Percentiles rank a stretch among this genome's conserved stretches.
phyloP scores from a whole-genome alignment of 1,140 invertebrate species.

The Lepidostoma basale region DNA sequence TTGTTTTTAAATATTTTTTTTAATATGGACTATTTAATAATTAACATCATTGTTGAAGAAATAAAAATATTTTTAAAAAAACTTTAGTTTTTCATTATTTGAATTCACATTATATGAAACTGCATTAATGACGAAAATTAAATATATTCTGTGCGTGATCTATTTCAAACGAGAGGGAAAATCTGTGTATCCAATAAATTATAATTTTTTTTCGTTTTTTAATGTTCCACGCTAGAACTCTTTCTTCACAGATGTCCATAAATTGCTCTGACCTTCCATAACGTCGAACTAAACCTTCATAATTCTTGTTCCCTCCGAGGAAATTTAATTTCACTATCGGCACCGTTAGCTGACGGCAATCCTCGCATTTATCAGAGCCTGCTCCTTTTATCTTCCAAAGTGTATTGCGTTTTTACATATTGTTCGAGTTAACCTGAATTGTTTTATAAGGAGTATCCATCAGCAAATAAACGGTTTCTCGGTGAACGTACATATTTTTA shows the following conservation, averaged over 20 bases:
- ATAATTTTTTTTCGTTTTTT: neutral
- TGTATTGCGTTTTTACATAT: neutral
- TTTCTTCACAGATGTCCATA: neutral
- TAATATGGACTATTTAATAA: too few relatives aligned
- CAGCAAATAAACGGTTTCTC: too few relatives aligned
- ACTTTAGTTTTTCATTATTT: too few relatives aligned
- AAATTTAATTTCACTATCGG: constrained; percentile 18
- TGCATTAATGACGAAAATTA: neutral
- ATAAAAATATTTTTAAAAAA: too few relatives aligned
- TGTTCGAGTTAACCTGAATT: too few relatives aligned
- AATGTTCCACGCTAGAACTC: neutral
- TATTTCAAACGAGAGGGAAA: too few relatives aligned
- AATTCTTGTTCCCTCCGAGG: neutral
- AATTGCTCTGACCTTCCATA: neutral
- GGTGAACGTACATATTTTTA: too few relatives aligned
- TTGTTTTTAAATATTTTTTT: too few relatives aligned
- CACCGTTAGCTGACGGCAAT: neutral
- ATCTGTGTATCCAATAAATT: too few relatives aligned
- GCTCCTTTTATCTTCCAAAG: constrained; percentile 10
- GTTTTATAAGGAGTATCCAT: too few relatives aligned
- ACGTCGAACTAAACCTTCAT: constrained; percentile 1
- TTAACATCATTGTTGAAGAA: too few relatives aligned
- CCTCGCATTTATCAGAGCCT: neutral
- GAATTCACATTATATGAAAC: neutral
- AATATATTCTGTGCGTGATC: neutral